These are phyloP conservation scores for Porites divaricata DNA, from an alignment of 92 coral and sea anemone species.

Conservation along the genomic window DNA sequence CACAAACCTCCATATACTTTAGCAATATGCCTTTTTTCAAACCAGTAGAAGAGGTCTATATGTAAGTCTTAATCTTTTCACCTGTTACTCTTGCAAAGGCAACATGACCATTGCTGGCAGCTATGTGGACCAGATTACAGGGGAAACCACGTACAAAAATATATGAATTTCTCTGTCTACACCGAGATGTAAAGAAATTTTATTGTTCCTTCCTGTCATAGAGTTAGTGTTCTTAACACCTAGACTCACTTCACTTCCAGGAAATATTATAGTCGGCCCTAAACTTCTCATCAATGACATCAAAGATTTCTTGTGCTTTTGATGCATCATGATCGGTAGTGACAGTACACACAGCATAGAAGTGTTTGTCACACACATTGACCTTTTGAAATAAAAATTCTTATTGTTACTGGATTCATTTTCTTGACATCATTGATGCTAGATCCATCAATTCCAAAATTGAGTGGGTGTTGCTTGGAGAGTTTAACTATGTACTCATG, in stretches of 20 bases:
- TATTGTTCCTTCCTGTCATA: constrained; percentile 49
- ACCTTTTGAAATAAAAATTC: constrained; percentile 34
- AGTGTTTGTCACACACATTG: constrained; percentile 51
- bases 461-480: constrained; percentile 33
- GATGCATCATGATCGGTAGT: constrained; percentile 53
- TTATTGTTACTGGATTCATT: constrained; percentile 51
- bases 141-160: constrained; percentile 32
- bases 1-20: constrained; percentile 43
- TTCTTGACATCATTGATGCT: constrained; percentile 32
- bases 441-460: constrained; percentile 36
- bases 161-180: constrained; percentile 31
- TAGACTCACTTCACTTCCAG: constrained; percentile 46
- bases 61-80: constrained; percentile 18
- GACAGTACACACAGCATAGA: constrained; percentile 59
- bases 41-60: constrained; percentile 41
- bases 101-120: constrained; percentile 35
- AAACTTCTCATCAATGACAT: constrained; percentile 19
- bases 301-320: constrained; percentile 51
- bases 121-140: constrained; percentile 41
- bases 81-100: constrained; percentile 21
- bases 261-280: constrained; percentile 33
- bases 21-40: constrained; percentile 19
- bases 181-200: constrained; percentile 37
- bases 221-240: constrained; percentile 47
- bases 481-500: constrained; percentile 37